phyloP scores from a whole-genome alignment of 2,113 vertebrate genomes.

The Thermophis baileyi region DNA sequence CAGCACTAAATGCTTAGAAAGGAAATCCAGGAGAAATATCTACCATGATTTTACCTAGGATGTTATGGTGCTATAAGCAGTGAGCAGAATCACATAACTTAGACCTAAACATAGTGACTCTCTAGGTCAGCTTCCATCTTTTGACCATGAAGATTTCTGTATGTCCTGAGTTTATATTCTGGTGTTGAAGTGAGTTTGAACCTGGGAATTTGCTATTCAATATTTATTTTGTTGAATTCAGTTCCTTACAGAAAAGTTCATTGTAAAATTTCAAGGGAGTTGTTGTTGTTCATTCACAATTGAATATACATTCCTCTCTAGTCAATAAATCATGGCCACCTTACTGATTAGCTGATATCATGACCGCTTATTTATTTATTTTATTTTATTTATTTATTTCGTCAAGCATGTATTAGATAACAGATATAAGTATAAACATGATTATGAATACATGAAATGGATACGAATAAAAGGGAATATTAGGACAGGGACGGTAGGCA shows the following conservation, averaged over 20 bases:
- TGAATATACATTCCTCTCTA: background rate
- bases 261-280: background rate
- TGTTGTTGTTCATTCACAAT: background rate
- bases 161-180: background rate
- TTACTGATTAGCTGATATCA: background rate
- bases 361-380: no score
- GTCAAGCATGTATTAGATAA: no score
- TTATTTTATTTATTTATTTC: no score
- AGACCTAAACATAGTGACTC: background rate
- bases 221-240: background rate
- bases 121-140: background rate
- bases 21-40: background rate
- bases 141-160: background rate
- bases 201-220: background rate
- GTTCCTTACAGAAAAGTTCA: background rate
- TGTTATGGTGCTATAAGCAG: background rate
- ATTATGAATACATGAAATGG: no score
- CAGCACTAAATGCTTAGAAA: background rate
- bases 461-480: no score
- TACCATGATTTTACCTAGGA: background rate
- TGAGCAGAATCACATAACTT: background rate
- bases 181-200: background rate
- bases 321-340: background rate
- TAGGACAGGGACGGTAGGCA: no score
- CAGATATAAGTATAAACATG: no score